Conservation (phyloP, 2,113 vertebrate species). For the Archilochus colubris region DNA sequence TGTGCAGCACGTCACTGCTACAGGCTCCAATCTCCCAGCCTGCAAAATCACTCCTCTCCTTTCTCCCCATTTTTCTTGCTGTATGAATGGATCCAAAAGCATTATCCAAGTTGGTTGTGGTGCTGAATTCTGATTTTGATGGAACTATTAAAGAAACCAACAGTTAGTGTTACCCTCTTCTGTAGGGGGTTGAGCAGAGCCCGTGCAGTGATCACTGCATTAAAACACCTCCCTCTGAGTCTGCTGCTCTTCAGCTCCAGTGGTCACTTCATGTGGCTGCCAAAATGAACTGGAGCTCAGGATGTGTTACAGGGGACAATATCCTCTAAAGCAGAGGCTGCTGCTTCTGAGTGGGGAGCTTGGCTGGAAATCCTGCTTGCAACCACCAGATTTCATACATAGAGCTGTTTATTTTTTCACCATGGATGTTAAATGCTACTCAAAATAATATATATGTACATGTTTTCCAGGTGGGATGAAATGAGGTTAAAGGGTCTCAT, state of each 20-base stretch:
- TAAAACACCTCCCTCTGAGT: background rate
- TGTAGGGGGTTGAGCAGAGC: background rate
- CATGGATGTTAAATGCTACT: background rate
- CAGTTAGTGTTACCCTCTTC: background rate
- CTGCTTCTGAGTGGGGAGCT: background rate
- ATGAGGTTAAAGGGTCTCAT: background rate
- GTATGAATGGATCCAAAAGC: slow-evolving; percentile 1
- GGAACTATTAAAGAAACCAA: slow-evolving; percentile 5
- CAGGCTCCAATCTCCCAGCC: slow-evolving; percentile 16
- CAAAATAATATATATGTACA: accelerated
- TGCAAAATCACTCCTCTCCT: slow-evolving; percentile 10
- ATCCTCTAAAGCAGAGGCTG: background rate
- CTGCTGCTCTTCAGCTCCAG: background rate
- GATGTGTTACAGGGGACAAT: accelerated
- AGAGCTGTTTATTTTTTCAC: background rate
- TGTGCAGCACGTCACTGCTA: background rate
- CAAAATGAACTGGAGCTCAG: background rate
- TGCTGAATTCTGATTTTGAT: slow-evolving; percentile 27
- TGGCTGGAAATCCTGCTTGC: background rate
- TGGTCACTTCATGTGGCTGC: background rate
- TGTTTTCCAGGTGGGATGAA: background rate
- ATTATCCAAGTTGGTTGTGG: background rate
- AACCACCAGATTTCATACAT: accelerated
- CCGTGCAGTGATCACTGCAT: background rate
- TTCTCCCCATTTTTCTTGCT: slow-evolving; percentile 5